These are phyloP conservation scores for Daboia siamensis DNA, from an alignment of 2,113 vertebrate species.

Conservation along the genomic window DNA sequence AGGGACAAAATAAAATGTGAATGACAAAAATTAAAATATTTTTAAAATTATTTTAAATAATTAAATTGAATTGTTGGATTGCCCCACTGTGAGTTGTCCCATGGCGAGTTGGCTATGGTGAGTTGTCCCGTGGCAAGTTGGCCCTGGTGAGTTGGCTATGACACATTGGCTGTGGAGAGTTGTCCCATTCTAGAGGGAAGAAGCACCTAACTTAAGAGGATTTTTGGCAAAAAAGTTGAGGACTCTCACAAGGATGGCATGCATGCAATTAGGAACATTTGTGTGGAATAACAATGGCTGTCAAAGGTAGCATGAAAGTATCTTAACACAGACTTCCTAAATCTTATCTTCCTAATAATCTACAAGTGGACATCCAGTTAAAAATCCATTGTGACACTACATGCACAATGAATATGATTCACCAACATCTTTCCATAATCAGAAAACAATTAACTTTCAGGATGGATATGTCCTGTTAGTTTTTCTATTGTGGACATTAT, in stretches of 20 bases:
- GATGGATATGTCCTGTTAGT: not conserved
- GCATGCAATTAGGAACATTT: not conserved
- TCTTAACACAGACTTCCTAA: not conserved
- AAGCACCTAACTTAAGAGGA: not conserved
- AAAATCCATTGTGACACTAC: not conserved
- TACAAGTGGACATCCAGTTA: not conserved
- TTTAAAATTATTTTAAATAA: not conserved
- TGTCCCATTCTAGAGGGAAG: not conserved
- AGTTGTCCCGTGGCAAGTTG: not conserved
- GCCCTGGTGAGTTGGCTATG: not conserved
- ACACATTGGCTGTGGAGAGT: not conserved
- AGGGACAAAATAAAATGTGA: not conserved
- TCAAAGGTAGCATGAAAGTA: not conserved
- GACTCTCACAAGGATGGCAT: not conserved
- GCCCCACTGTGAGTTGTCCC: not conserved
- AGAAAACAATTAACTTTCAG: not conserved
- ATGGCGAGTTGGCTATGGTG: too few relatives aligned
- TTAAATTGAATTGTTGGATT: not conserved
- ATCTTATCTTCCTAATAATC: not conserved
- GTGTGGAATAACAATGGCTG: not conserved
- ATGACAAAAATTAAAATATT: not conserved
- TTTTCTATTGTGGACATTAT: not conserved
- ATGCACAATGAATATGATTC: not conserved
- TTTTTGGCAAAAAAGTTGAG: not conserved
- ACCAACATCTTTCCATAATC: not conserved